A percentile compares a stretch with the other conserved stretches of the same genome.
Conservation (phyloP, 2,797 vertebrate species). For the Trematomus bernacchii region DNA sequence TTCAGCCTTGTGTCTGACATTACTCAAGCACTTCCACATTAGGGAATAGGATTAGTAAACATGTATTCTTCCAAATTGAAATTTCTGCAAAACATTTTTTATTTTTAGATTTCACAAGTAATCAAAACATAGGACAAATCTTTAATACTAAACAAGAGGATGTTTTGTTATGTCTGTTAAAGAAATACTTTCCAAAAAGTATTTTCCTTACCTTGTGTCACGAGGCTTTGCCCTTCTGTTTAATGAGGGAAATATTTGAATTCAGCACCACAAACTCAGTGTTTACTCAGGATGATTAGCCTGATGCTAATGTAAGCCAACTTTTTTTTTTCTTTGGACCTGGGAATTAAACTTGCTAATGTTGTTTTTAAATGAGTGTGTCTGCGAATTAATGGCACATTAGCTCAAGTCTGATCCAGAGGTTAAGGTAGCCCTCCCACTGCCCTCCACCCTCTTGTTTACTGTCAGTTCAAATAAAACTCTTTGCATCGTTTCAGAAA, state of each 20-base stretch:
- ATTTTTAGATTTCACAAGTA: background rate
- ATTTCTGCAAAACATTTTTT: background rate
- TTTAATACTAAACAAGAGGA: slow-evolving; percentile 10
- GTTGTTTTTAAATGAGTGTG: slow-evolving; percentile 60
- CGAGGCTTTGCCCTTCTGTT: slow-evolving; percentile 46
- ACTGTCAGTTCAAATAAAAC: slow-evolving; percentile 44
- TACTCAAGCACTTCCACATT: background rate
- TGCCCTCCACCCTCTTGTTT: slow-evolving; percentile 36
- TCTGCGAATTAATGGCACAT: slow-evolving; percentile 62
- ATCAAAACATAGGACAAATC: slow-evolving; percentile 6
- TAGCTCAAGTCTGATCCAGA: slow-evolving; percentile 46
- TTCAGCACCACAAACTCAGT: slow-evolving; percentile 63
- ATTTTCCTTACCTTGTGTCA: slow-evolving; percentile 33
- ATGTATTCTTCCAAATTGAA: background rate
- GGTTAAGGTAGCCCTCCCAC: slow-evolving; percentile 26
- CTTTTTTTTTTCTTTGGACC: slow-evolving; percentile 26
- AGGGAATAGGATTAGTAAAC: slow-evolving; percentile 6
- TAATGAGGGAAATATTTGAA: slow-evolving; percentile 67
- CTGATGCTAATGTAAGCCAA: slow-evolving; percentile 32
- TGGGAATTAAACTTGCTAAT: slow-evolving; percentile 29
- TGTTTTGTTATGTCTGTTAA: slow-evolving; percentile 25
- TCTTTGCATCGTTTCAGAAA: slow-evolving; percentile 44
- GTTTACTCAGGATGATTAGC: slow-evolving; percentile 61
- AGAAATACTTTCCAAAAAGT: slow-evolving; percentile 22
- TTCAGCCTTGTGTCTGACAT: background rate